These are phyloP conservation scores for Apocrypta bakeri DNA, from an alignment of 1,140 invertebrate genomes.

Conservation along the genomic window DNA sequence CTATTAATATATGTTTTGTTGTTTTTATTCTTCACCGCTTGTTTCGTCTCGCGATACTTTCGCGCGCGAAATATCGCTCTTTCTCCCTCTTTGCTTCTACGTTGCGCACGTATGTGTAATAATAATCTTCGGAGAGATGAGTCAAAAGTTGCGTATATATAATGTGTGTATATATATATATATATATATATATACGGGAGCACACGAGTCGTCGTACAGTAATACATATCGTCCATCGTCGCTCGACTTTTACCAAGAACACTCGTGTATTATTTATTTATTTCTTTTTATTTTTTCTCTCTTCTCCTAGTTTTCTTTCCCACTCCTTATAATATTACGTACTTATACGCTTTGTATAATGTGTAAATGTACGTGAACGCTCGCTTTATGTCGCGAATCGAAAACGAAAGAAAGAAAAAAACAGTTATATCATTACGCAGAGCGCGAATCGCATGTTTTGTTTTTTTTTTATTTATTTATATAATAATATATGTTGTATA, in stretches of 20 bases:
- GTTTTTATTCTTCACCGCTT: background rate
- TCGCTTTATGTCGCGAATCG: slow-evolving; percentile 18
- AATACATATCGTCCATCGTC: slow-evolving; percentile 3
- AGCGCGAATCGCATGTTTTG: slow-evolving; percentile 34
- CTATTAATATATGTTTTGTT: slow-evolving; percentile 6
- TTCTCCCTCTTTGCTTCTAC: background rate
- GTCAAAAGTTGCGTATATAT: slow-evolving; percentile 3
- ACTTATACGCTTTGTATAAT: slow-evolving; percentile 11
- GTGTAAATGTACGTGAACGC: slow-evolving; percentile 29
- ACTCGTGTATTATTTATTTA: no score
- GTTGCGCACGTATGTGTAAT: slow-evolving; percentile 4
- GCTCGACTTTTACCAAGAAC: background rate
- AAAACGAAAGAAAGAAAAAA: slow-evolving; percentile 28
- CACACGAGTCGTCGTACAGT: background rate
- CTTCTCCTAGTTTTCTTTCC: no score
- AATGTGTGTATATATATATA: no score
- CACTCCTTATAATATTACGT: no score
- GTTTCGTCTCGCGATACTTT: background rate
- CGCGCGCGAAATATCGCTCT: slow-evolving; percentile 3
- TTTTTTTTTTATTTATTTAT: slow-evolving; percentile 33
- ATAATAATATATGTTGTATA: slow-evolving; percentile 44
- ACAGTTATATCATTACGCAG: slow-evolving; percentile 36
- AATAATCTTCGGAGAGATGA: background rate
- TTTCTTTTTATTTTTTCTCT: background rate
- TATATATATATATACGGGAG: background rate